phyloP scores from a whole-genome alignment of 2,797 vertebrate genomes.

The Characodon lateralis region DNA sequence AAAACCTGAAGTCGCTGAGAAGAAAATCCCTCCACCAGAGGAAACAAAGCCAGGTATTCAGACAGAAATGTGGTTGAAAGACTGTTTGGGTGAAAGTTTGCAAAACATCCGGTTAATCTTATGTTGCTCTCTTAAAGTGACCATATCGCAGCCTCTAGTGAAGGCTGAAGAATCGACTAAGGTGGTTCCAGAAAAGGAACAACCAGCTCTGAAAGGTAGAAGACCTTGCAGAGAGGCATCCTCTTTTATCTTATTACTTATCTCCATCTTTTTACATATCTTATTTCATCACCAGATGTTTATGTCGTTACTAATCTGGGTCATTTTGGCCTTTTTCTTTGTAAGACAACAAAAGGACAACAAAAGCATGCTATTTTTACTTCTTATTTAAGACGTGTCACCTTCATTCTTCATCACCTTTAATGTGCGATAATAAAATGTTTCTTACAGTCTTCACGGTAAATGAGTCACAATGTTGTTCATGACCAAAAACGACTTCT shows the following conservation, averaged over 20 bases:
- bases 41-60: slow-evolving; percentile 66
- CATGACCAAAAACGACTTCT: slow-evolving; percentile 39
- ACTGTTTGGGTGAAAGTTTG: not conserved
- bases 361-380: not conserved
- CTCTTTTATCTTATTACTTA: slow-evolving; percentile 10
- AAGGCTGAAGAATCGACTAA: slow-evolving; percentile 81
- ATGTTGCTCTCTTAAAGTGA: slow-evolving; percentile 59
- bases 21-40: slow-evolving; percentile 32
- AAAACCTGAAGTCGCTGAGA: slow-evolving; percentile 54
- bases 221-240: slow-evolving; percentile 1
- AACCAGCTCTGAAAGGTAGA: slow-evolving; percentile 66
- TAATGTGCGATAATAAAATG: not conserved
- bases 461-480: not conserved
- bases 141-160: slow-evolving; percentile 62
- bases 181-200: slow-evolving; percentile 72
- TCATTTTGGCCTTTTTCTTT: not conserved
- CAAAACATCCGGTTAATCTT: slow-evolving; percentile 20
- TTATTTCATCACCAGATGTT: slow-evolving; percentile 8
- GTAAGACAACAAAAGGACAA: not conserved
- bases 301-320: not conserved
- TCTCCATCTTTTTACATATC: slow-evolving; percentile 20
- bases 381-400: not conserved
- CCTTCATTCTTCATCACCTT: not conserved
- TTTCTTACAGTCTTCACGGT: not conserved
- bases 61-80: not conserved